Percentiles rank a stretch among this genome's conserved stretches.
These are phyloP conservation scores for Metellina segmentata DNA, from an alignment of 2,888 invertebrate genomes.

Conservation along the genomic window DNA sequence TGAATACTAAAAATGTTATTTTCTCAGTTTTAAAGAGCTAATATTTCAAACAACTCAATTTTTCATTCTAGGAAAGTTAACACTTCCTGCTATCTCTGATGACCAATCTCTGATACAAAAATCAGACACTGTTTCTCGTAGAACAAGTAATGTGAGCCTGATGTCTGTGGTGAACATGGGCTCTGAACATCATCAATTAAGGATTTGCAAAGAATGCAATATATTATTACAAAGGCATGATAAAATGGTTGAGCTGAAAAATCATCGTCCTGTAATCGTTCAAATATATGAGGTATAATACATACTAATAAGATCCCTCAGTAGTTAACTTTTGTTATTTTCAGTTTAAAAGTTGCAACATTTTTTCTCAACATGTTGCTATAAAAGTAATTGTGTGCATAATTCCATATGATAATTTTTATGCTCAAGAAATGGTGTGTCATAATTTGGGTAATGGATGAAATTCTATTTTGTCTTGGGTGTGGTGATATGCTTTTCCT, in stretches of 20 bases:
- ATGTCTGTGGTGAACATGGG: conserved; percentile 81
- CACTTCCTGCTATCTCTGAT: conserved; percentile 82
- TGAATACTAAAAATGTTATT: not conserved
- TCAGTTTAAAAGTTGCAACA: not conserved
- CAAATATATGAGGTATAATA: conserved; percentile 87
- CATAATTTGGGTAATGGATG: no score
- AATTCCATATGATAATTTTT: not conserved
- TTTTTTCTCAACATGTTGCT: not conserved
- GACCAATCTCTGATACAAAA: conserved; percentile 57
- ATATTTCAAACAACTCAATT: not conserved
- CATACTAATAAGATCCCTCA: not conserved
- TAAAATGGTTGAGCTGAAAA: conserved; percentile 90
- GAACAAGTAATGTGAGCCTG: conserved; percentile 78
- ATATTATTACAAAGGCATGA: conserved; percentile 88
- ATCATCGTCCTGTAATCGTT: conserved; percentile 89
- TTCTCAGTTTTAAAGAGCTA: no score
- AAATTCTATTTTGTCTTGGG: no score
- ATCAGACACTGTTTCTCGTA: conserved; percentile 44
- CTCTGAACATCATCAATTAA: conserved; percentile 80
- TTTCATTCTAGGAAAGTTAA: conserved; percentile 83
- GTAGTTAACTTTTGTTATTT: not conserved
- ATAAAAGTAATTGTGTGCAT: not conserved
- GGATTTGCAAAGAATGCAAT: conserved; percentile 82
- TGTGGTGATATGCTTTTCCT: no score
- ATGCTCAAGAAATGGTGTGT: no score